Evolutionary conservation across 1,140 invertebrate genomes (phyloP), one percentile per base, ranked within the genome.

Genomic region (Diachasmimorpha longicaudata): DNA sequence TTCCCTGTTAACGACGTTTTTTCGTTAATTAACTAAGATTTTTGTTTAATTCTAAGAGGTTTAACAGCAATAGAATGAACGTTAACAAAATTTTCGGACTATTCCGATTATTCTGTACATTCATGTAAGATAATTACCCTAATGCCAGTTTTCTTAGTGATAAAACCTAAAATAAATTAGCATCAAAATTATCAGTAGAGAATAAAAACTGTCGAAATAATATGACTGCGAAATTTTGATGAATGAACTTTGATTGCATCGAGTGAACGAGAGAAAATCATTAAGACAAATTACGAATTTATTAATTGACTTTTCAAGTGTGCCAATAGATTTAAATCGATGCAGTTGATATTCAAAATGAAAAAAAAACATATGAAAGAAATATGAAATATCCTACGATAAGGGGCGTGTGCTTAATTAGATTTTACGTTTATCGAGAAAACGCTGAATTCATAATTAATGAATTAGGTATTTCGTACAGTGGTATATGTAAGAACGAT

Each of bases 81-180:
- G 72, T 52, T 31, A 37, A 75, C 10, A 46, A 75, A 46, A 77
- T 58, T 72, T 31, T 63, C 36, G 52, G 75, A 58, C 77, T 75
- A 83, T 85, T 85, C 82, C 79, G 76, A 79, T 70, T 71, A 55
- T 78, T 82, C 73, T 87, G 86, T 87, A 87, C 81, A 87, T 87
- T 86, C 78, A 66, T 85, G 83, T 85, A 83, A 81, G 78, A 79
- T 81, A 81, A 79, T 77, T 79, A 75, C 73, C 74, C 74, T 78
- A 78, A 80, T 80, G 80, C 80, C 80, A 81, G 81, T 80, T 81
- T 75, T 71, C 77, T 71, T 77, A 77, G 55, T 19, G 4, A 10
- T 73, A 44, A 42, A 37, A n/a, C n/a, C n/a, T n/a, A n/a, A n/a
- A 13, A 21, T 73, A 66, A 63, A 66, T 42, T 23, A 63, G 31